These are phyloP conservation scores for Gymnocephalus cernua DNA, from an alignment of 2,113 vertebrate species.

Conservation along the genomic window DNA sequence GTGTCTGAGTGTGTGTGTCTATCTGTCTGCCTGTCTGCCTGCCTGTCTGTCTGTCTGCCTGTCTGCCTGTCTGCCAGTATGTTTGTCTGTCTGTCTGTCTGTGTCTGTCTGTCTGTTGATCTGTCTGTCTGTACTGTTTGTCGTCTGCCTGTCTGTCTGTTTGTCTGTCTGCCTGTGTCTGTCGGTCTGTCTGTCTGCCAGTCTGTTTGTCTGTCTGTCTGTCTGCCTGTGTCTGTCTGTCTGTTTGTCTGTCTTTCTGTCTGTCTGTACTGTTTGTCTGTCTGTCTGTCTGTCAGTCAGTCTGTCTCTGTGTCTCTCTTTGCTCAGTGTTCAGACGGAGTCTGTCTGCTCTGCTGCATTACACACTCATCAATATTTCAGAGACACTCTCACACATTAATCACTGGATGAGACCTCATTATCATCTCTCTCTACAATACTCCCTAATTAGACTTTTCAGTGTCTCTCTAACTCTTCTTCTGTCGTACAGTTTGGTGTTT, in stretches of 20 bases:
- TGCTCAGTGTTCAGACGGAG: slow-evolving; percentile 40
- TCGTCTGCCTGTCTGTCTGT: not conserved
- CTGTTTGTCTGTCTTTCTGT: not conserved
- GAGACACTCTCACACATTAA: slow-evolving; percentile 65
- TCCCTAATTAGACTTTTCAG: slow-evolving; percentile 56
- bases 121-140: not conserved
- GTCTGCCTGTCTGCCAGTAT: not conserved
- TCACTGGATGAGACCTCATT: slow-evolving; percentile 59
- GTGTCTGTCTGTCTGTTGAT: no score
- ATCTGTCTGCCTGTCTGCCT: no score
- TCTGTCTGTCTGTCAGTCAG: not conserved
- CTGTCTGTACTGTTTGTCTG: no score
- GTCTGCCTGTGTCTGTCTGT: not conserved
- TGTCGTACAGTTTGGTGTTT: slow-evolving; percentile 21
- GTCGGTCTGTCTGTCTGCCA: not conserved
- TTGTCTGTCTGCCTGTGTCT: not conserved
- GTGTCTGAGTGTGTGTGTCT: not conserved
- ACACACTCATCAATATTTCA: slow-evolving; percentile 71
- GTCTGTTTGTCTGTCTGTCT: no score
- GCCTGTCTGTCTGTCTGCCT: no score
- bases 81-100: not conserved
- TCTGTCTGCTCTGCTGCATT: slow-evolving; percentile 65
- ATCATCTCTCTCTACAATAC: slow-evolving; percentile 41
- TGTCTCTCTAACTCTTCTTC: slow-evolving; percentile 22
- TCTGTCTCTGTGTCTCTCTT: slow-evolving; percentile 10